Evolutionary conservation across 1,140 invertebrate species (phyloP).

Genomic region (Battus philenor): DNA sequence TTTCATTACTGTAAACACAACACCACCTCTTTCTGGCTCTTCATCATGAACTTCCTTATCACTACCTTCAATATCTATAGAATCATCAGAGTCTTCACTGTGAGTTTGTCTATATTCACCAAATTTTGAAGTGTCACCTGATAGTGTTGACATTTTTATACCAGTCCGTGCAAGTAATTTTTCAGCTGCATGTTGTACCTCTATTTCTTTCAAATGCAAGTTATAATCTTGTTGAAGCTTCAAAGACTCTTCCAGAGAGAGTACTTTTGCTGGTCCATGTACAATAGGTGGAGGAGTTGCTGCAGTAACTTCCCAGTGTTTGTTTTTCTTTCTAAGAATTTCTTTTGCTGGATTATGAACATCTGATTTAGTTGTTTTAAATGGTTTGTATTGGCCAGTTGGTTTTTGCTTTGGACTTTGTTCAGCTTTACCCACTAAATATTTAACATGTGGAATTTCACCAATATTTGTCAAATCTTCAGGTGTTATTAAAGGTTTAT

Average conservation of each 20-base stretch:
- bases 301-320: conserved; percentile 82
- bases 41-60: conserved; percentile 65
- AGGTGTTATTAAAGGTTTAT: conserved; percentile 77
- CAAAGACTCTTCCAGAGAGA: conserved; percentile 78
- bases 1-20: conserved; percentile 64
- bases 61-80: conserved; percentile 51
- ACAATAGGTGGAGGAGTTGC: conserved; percentile 80
- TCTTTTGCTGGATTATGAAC: conserved; percentile 80
- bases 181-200: conserved; percentile 59
- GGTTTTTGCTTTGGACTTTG: conserved; percentile 51
- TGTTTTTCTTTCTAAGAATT: conserved; percentile 75
- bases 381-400: conserved; percentile 78
- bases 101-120: conserved; percentile 46
- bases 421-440: conserved; percentile 78
- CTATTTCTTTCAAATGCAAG: conserved; percentile 55
- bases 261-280: conserved; percentile 75
- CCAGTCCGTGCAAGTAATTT: conserved; percentile 40
- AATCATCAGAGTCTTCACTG: conserved; percentile 52
- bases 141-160: conserved; percentile 49
- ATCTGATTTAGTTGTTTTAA: conserved; percentile 79
- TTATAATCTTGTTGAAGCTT: conserved; percentile 74
- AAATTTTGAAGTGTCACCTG: conserved; percentile 39
- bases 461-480: conserved; percentile 79
- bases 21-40: conserved; percentile 62
- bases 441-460: conserved; percentile 77